These are phyloP conservation scores for Cynopterus sphinx DNA, from an alignment of 2,797 vertebrate species.

Conservation along the genomic window DNA sequence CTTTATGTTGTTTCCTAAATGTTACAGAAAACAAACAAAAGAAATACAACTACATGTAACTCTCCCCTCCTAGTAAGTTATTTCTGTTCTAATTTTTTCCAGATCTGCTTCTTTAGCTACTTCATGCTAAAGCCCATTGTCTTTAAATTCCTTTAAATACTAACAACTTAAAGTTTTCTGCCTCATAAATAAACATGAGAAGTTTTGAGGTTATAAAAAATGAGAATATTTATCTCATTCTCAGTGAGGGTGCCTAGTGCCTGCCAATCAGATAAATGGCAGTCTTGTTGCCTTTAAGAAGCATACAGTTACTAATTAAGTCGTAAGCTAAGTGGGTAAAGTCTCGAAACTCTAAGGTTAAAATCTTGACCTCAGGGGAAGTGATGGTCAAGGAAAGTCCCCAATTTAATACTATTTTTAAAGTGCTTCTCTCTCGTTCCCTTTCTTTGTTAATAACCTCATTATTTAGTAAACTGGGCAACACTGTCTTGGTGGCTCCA, in stretches of 20 bases:
- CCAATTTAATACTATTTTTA: neutral
- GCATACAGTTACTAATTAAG: neutral
- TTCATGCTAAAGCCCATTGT: neutral
- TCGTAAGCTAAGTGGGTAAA: neutral
- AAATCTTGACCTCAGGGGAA: neutral
- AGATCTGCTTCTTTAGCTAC: neutral
- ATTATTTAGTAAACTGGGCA: neutral
- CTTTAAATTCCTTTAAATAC: neutral
- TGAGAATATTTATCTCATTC: neutral
- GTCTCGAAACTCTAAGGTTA: neutral
- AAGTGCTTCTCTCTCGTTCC: neutral
- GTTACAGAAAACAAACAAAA: conserved; percentile 16
- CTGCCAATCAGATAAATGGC: neutral
- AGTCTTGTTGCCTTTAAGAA: neutral
- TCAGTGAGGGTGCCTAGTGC: neutral
- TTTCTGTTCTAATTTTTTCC: conserved; percentile 39
- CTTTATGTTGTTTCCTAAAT: neutral
- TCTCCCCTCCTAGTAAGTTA: neutral
- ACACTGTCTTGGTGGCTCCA: neutral
- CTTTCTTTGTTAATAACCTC: neutral
- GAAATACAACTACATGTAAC: neutral
- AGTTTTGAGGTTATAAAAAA: neutral
- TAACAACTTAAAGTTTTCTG: neutral
- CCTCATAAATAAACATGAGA: neutral
- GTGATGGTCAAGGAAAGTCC: neutral